These are phyloP conservation scores for Baronia brevicornis DNA, from an alignment of 2,888 invertebrate species.

Conservation along the genomic window DNA sequence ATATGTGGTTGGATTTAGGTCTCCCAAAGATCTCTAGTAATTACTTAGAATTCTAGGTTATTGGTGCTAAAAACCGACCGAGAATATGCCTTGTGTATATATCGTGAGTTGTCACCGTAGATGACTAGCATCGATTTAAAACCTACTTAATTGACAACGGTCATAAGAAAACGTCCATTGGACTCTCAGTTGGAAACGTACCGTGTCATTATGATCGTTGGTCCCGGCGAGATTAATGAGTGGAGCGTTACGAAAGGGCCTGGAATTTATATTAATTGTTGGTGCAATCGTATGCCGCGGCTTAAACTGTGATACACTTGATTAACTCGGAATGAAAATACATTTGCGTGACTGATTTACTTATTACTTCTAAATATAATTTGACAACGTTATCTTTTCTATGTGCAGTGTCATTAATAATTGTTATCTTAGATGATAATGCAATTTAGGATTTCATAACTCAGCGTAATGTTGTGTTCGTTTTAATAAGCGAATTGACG, in stretches of 20 bases:
- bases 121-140: too few relatives aligned
- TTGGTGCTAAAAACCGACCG: too few relatives aligned
- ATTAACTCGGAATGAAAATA: constrained; percentile 11
- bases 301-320: constrained; percentile 14
- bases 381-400: constrained; percentile 1
- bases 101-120: too few relatives aligned
- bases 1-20: too few relatives aligned
- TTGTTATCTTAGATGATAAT: too few relatives aligned
- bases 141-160: background rate
- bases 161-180: constrained; percentile 10
- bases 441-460: too few relatives aligned
- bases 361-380: constrained; percentile 10
- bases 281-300: constrained; percentile 13
- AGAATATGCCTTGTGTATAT: too few relatives aligned
- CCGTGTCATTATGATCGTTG: constrained; percentile 7
- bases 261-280: constrained; percentile 16
- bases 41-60: too few relatives aligned
- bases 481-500: too few relatives aligned
- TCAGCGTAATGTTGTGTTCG: too few relatives aligned
- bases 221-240: constrained; percentile 11
- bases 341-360: constrained; percentile 15
- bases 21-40: too few relatives aligned
- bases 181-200: constrained; percentile 3
- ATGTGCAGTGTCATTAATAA: constrained; percentile 1
- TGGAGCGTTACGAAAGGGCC: constrained; percentile 15